phyloP scores from a whole-genome alignment of 1,140 invertebrate species.

The Bombus pyrosoma region DNA sequence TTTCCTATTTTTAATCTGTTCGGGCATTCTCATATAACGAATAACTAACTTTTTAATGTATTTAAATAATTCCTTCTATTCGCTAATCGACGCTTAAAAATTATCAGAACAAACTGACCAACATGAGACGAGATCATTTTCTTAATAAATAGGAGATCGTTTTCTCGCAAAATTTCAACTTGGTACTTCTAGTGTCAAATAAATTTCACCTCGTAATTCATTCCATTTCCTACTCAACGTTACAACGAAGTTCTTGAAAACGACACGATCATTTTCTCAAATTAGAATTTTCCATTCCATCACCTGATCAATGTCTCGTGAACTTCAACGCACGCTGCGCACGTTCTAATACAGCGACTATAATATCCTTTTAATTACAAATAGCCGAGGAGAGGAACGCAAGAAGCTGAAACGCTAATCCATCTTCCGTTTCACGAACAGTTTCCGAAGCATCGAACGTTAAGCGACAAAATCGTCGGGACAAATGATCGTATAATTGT shows the following conservation, averaged over 20 bases:
- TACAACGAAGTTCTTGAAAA: no score
- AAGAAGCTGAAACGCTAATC: not conserved
- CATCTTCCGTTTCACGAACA: not conserved
- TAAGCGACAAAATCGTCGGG: slow-evolving; percentile 8
- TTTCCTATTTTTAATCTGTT: not conserved
- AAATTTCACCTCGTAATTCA: no score
- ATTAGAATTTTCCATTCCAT: not conserved
- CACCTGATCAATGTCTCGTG: not conserved
- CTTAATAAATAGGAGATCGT: no score
- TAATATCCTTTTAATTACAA: not conserved
- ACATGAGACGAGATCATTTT: no score
- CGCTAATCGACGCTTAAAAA: no score
- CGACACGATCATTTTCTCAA: not conserved
- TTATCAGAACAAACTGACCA: no score
- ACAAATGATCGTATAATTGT: slow-evolving; percentile 49
- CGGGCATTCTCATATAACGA: no score
- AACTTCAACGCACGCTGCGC: not conserved
- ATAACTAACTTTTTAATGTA: no score
- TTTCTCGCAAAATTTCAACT: no score
- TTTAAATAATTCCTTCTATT: no score
- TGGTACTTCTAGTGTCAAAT: no score
- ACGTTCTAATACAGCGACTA: not conserved
- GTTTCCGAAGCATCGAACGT: not conserved
- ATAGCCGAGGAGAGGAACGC: not conserved
- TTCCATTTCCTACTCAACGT: not conserved